These are phyloP conservation scores for Pelochelys cantorii DNA, from an alignment of 2,797 vertebrate species.

Conservation along the genomic window DNA sequence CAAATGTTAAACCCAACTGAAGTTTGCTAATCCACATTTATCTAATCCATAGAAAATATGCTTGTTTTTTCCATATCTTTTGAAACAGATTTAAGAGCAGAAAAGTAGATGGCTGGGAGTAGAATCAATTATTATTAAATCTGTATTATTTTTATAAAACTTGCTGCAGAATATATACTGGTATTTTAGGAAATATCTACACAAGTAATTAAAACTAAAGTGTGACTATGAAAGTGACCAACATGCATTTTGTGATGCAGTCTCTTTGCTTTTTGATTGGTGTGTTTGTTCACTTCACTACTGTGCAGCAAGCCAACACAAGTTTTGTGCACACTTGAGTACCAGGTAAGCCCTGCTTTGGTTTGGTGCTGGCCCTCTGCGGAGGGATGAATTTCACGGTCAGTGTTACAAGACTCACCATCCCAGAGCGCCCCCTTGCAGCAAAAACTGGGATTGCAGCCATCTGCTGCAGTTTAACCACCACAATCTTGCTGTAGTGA, in stretches of 20 bases:
- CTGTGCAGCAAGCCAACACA: background rate
- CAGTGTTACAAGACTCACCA: background rate
- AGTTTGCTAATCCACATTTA: background rate
- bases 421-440: background rate
- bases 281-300: background rate
- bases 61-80: background rate
- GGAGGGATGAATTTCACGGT: background rate
- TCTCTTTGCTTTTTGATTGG: background rate
- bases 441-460: background rate
- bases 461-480: background rate
- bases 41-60: background rate
- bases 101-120: accelerated
- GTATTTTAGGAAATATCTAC: accelerated
- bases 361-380: background rate
- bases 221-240: background rate
- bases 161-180: background rate
- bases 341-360: background rate
- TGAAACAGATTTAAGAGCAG: accelerated
- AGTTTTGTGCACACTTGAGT: background rate
- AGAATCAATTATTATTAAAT: background rate
- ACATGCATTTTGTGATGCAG: background rate
- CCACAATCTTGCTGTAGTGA: background rate
- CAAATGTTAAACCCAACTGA: background rate
- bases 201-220: background rate
- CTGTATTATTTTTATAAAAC: background rate